phyloP scores from a whole-genome alignment of 2,113 vertebrate species.

The Laticauda laticaudata region DNA sequence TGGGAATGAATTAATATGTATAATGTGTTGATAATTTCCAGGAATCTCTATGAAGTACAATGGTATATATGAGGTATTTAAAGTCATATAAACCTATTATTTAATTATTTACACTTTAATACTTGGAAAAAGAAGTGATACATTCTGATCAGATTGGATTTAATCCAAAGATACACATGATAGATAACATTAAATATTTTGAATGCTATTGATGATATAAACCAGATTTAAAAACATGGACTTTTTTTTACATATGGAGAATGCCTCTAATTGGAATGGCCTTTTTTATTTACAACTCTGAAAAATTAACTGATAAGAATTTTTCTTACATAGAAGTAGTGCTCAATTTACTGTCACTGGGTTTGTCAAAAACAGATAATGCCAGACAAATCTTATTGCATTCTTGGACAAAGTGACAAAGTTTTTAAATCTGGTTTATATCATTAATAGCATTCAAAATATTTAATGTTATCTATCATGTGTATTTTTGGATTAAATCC shows the following conservation, averaged over 20 bases:
- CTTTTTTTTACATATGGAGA: background rate
- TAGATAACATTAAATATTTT: background rate
- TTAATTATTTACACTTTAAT: background rate
- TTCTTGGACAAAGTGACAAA: too few species aligned
- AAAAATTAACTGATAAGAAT: background rate
- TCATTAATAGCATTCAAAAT: too few species aligned
- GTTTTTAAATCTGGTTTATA: too few species aligned
- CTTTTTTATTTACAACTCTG: background rate
- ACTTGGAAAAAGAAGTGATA: background rate
- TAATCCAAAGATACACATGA: background rate
- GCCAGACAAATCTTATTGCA: too few species aligned
- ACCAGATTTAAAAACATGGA: background rate
- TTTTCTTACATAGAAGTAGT: background rate
- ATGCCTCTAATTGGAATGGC: background rate
- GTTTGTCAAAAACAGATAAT: too few species aligned
- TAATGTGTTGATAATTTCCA: background rate
- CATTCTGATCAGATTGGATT: background rate
- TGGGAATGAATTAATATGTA: background rate
- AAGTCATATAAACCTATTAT: background rate
- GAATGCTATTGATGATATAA: background rate
- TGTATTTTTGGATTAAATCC: too few species aligned
- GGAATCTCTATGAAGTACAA: background rate
- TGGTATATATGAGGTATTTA: background rate
- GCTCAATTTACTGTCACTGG: too few species aligned
- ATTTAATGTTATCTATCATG: too few species aligned